Evolutionary conservation across 2,113 vertebrate species (phyloP).

Genomic region (Todiramphus saurophagus): DNA sequence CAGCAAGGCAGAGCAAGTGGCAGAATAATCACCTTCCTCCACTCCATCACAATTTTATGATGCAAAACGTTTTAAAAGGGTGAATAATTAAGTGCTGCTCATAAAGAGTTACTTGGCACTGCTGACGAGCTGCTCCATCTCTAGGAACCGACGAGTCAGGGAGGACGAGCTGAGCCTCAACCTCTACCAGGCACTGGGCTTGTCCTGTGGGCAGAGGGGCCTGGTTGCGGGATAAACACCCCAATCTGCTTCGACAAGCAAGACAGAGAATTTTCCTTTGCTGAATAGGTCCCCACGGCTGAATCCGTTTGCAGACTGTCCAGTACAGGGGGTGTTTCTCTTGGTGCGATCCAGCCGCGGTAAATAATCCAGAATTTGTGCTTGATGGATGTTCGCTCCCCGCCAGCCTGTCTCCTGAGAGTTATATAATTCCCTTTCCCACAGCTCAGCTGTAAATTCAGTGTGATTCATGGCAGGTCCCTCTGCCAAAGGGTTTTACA

Average conservation of each 20-base stretch:
- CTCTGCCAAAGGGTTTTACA: neutral
- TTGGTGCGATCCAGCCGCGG: neutral
- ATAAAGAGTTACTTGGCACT: neutral
- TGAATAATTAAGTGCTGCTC: constrained; percentile 31
- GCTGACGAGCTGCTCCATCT: neutral
- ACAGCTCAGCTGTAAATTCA: constrained; percentile 41
- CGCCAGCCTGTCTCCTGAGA: constrained; percentile 31
- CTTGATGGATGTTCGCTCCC: constrained; percentile 22
- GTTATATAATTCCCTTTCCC: constrained; percentile 40
- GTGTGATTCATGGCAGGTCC: constrained; percentile 16
- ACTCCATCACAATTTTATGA: constrained; percentile 15
- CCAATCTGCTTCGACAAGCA: neutral
- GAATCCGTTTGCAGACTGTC: neutral
- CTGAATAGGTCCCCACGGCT: neutral
- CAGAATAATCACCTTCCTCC: neutral
- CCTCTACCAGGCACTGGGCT: fast-evolving
- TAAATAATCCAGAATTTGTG: constrained; percentile 49
- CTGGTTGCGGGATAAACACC: neutral
- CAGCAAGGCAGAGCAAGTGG: neutral
- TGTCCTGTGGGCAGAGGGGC: fast-evolving
- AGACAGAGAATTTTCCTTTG: neutral
- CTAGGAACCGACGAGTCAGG: fast-evolving
- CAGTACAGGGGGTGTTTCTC: neutral
- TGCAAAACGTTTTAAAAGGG: constrained; percentile 46
- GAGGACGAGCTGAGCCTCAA: neutral